Conservation (phyloP, 2,797 vertebrate species). For the Carapus acus region DNA sequence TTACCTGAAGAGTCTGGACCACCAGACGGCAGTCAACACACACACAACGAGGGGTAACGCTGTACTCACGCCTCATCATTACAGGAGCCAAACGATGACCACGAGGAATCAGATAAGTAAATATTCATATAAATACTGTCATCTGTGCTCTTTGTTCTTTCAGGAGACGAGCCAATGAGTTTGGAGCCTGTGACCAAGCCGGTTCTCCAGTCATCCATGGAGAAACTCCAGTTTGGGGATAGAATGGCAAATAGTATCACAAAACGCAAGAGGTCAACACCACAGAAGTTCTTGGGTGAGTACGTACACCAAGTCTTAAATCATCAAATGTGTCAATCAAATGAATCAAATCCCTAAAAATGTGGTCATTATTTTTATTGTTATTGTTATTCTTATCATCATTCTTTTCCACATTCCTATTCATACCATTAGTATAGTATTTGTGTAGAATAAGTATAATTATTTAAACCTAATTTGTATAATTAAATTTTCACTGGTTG, state of each 20-base stretch:
- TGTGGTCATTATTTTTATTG: too few relatives aligned
- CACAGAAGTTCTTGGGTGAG: constrained; percentile 95
- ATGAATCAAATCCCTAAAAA: too few relatives aligned
- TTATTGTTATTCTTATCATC: too few relatives aligned
- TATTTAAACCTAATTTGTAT: too few relatives aligned
- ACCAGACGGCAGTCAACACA: constrained; percentile 71
- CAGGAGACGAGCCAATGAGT: constrained; percentile 83
- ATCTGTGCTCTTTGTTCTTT: constrained; percentile 6
- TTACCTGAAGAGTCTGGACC: constrained; percentile 86
- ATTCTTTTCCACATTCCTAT: too few relatives aligned
- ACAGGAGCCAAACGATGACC: constrained; percentile 1
- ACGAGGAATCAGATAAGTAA: too few relatives aligned
- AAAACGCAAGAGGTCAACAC: constrained; percentile 93
- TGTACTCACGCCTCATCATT: not conserved
- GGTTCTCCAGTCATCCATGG: constrained; percentile 77
- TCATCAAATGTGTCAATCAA: too few relatives aligned
- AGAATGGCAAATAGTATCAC: constrained; percentile 87
- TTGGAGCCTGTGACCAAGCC: constrained; percentile 82
- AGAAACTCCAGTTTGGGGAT: constrained; percentile 83
- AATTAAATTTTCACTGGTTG: too few relatives aligned
- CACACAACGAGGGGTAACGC: constrained; percentile 69
- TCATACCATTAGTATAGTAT: too few relatives aligned
- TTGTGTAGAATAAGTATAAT: too few relatives aligned
- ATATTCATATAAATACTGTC: too few relatives aligned
- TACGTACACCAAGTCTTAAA: too few relatives aligned